Base-by-base conservation (phyloP, 2,797 vertebrate species). In the Rhincodon typus region DNA sequence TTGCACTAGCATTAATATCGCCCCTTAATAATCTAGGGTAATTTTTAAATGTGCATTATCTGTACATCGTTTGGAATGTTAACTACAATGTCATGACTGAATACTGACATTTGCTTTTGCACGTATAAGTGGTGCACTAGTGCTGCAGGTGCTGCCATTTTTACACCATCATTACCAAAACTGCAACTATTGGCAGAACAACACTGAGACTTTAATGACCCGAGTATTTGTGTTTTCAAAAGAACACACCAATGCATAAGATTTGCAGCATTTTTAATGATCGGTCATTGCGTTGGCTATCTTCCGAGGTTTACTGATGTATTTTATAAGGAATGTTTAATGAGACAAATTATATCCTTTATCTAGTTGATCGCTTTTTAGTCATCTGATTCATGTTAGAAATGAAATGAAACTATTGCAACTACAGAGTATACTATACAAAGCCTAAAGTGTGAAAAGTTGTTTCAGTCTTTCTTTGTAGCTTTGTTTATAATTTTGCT, bases 61-160 rank as follows among this genome's bases (percentile, higher is more conserved):
- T 94, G 23, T 94, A 23, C 66, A 38, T 21, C 38, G 2, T 42
- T 19, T 90, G 17, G 27, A 3, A 90, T 34, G 66, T 53, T 72
- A 94, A 30, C 42, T 38, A 38, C 42, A 74, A 12, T 74, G 38
- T 67, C 42, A 74, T 94, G 42, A 94, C 38, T 94, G 42, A 70
- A 70, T 17, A 53, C 21, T 50, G 94, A 74, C 38, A 70, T 13
- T 6, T 74, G 23, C 66, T 72, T 72, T 94, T 69, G 30, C 42
- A 5, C 53, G 94, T 72, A 42, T 30, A 30, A 50, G 25, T 94
- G 69, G 91, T 94, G 66, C 91, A 94, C 62, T 46, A 4, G 2
- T 69, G 91, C 67, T 94, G 42, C 69, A 72, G 69, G 69, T 74
- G 94, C 23, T 94, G 94, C 53, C 94, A 94, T 94, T 42, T 74